These are phyloP conservation scores for Morbakka virulenta DNA, from an alignment of 30 jellyfish, hydroid and myxozoan species.

Conservation along the genomic window DNA sequence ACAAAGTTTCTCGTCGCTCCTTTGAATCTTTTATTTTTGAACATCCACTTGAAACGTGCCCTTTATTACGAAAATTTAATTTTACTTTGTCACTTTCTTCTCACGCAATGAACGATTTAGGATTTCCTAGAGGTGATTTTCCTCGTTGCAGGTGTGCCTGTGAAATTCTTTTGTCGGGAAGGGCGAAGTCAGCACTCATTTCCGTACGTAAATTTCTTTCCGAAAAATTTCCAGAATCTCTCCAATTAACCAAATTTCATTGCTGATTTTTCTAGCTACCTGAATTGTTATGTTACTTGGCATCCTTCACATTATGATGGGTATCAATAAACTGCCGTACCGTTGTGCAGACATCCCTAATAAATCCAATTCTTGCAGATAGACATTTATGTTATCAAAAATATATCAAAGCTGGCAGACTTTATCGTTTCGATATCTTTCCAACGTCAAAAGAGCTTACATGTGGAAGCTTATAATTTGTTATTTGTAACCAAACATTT, in stretches of 20 bases:
- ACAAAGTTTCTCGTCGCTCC: slow-evolving; percentile 6
- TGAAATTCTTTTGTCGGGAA: not conserved
- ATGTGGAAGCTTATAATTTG: slow-evolving; percentile 39
- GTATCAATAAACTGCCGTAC: slow-evolving; percentile 60
- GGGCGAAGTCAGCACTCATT: not conserved
- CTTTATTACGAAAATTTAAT: slow-evolving; percentile 24
- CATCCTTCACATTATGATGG: slow-evolving; percentile 17
- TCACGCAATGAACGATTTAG: not conserved
- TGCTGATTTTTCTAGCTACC: slow-evolving; percentile 29
- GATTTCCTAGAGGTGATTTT: slow-evolving; percentile 7
- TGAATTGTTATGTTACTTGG: slow-evolving; percentile 27
- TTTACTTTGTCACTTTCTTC: not conserved
- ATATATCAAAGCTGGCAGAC: not conserved
- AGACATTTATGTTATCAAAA: slow-evolving; percentile 35
- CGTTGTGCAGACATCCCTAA: slow-evolving; percentile 19
- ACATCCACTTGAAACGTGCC: slow-evolving; percentile 25
- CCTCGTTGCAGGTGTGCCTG: not conserved
- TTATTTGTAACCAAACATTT: slow-evolving; percentile 22
- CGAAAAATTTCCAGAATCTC: not conserved
- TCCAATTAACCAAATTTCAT: too few relatives aligned
- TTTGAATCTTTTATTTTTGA: not conserved
- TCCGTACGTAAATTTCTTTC: slow-evolving; percentile 48
- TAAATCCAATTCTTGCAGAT: slow-evolving; percentile 42
- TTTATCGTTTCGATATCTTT: not conserved
- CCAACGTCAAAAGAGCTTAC: slow-evolving; percentile 23